phyloP scores from a whole-genome alignment of 2,888 invertebrate genomes.

The Odontothrips loti region DNA sequence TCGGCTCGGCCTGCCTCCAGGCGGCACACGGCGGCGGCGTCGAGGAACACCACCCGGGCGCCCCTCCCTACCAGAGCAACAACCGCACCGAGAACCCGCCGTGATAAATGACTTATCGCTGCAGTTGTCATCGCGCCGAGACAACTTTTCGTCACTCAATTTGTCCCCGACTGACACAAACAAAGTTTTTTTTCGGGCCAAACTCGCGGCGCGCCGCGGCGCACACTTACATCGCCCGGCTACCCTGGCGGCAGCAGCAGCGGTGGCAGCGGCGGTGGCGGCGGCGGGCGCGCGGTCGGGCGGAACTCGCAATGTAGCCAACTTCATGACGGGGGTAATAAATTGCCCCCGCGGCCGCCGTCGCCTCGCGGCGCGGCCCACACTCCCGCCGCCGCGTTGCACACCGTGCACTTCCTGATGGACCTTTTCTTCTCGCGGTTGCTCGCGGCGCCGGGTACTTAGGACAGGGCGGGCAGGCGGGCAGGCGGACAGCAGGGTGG shows the following conservation, averaged over 20 bases:
- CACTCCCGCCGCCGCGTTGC: too few relatives aligned
- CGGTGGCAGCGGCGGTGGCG: too few relatives aligned
- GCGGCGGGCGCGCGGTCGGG: not conserved
- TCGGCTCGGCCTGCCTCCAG: too few relatives aligned
- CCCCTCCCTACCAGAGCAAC: too few relatives aligned
- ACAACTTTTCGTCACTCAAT: slow-evolving; percentile 19
- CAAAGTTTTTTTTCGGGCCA: not conserved
- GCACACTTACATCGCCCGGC: not conserved
- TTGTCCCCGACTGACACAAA: not conserved
- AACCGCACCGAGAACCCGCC: not conserved
- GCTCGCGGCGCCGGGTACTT: not conserved
- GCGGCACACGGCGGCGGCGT: too few relatives aligned
- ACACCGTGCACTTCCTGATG: too few relatives aligned
- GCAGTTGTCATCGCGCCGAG: not conserved
- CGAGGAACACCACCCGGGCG: too few relatives aligned
- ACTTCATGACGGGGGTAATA: not conserved
- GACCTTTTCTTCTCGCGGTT: not conserved
- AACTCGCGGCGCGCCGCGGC: not conserved
- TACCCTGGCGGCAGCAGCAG: too few relatives aligned
- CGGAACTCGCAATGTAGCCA: slow-evolving; percentile 11
- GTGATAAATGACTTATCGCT: not conserved
- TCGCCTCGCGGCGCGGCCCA: too few relatives aligned
- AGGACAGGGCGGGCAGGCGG: not conserved
- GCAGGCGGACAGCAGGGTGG: not conserved
- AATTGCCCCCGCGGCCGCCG: not conserved